Conservation (phyloP, 2,113 vertebrate genomes). For the Hypomesus transpacificus region DNA sequence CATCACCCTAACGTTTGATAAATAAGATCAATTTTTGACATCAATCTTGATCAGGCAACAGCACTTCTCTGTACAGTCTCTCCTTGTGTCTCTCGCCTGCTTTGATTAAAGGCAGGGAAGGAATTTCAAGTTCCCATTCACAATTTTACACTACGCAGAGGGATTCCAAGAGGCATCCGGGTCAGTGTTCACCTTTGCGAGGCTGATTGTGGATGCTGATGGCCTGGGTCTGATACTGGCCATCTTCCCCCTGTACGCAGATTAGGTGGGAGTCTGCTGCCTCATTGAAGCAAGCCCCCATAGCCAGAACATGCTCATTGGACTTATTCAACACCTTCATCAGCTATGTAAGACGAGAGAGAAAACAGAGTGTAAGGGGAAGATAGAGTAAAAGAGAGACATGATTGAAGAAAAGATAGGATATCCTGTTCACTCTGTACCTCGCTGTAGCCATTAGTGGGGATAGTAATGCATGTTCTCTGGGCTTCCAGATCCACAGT, state of each 20-base stretch:
- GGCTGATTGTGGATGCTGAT: slow-evolving; percentile 98
- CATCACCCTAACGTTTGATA: too few species aligned
- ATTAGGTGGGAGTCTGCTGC: slow-evolving; percentile 98
- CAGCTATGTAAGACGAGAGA: slow-evolving; percentile 69
- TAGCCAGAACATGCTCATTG: slow-evolving; percentile 93
- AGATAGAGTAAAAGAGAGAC: neutral
- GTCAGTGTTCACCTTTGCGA: slow-evolving; percentile 79
- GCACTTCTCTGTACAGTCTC: neutral
- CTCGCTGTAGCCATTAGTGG: slow-evolving; percentile 92
- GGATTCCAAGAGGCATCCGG: neutral
- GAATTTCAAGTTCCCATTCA: too few species aligned
- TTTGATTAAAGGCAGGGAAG: neutral
- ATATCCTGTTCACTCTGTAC: slow-evolving; percentile 56
- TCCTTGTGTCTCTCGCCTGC: neutral
- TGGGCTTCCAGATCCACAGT: slow-evolving; percentile 96
- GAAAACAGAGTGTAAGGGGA: slow-evolving; percentile 1
- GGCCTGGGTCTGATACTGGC: slow-evolving; percentile 98
- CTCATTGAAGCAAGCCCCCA: slow-evolving; percentile 94
- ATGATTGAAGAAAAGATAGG: neutral
- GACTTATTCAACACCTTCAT: slow-evolving; percentile 98
- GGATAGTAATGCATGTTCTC: slow-evolving; percentile 95
- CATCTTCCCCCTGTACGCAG: slow-evolving; percentile 94
- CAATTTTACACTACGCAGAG: neutral
- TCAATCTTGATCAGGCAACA: too few species aligned
- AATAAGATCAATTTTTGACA: too few species aligned